Base-by-base conservation (phyloP, 2,888 invertebrate genomes). In the Leucophora obtusa region DNA sequence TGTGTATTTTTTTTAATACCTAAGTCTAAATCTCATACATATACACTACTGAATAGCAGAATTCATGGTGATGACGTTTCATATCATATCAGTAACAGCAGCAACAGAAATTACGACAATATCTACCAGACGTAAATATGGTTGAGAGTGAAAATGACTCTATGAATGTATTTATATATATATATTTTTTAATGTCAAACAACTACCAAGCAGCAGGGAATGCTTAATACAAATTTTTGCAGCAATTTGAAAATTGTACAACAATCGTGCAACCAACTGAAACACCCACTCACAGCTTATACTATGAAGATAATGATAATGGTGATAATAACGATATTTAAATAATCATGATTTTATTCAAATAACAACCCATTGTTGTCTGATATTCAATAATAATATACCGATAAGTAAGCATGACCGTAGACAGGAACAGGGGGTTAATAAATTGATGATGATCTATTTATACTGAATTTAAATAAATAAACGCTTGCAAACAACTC, bases 1-100 rank as follows among this genome's bases (percentile, higher is more conserved):
- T 28, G 50, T 65, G 2, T 65, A 11, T 62, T 62, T 11, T 51
- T n/a, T 53, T 47, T 18, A 62, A 47, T 47, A 47, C 60, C 33
- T 62, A n/a, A n/a, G n/a, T n/a, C n/a, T n/a, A n/a, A n/a, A n/a
- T n/a, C n/a, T n/a, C n/a, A n/a, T n/a, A n/a, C 60, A 47, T 47
- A 59, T 38, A 47, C 3, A 43, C n/a, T 24, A 43, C 24, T 11
- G 8, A 21, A 24, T n/a, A 24, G 21, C 47, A 47, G 21, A 62
- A 47, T 47, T 10, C 24, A 62, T 43, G 47, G n/a, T 47, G n/a
- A n/a, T 47, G 43, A 47, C 43, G 43, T 47, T 47, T 47, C 2
- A 47, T 47, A n/a, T n/a, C n/a, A 6, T 7, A 47, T n/a, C 43
- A 47, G 6, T n/a, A 7, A n/a, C 43, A 47, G 5, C 5, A 47